These are phyloP conservation scores for Petrocephalus microphthalmus DNA, from an alignment of 2,113 vertebrate genomes.

Conservation along the genomic window DNA sequence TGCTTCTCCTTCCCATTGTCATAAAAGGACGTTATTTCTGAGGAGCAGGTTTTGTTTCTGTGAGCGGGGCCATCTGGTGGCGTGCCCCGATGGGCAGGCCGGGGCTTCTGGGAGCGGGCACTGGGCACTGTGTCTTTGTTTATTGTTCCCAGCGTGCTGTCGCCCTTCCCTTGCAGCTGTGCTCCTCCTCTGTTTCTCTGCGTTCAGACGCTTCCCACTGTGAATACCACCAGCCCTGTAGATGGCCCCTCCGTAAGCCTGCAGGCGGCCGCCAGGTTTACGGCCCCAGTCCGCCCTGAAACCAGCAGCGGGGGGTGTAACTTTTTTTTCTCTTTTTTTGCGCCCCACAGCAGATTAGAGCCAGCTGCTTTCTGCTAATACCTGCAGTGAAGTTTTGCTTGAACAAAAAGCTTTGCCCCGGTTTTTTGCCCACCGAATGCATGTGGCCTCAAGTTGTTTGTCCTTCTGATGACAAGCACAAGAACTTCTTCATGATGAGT, in stretches of 20 bases:
- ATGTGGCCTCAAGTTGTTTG: neutral
- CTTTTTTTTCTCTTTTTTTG: conserved; percentile 6
- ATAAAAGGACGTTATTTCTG: neutral
- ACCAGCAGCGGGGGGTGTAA: neutral
- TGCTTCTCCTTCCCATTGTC: neutral
- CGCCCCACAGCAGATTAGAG: neutral
- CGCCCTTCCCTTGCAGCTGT: conserved; percentile 35
- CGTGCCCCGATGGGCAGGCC: neutral
- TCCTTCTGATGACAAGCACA: neutral
- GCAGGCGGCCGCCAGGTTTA: conserved; percentile 26
- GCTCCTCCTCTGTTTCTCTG: conserved; percentile 37
- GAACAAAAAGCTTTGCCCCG: neutral
- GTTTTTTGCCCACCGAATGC: neutral
- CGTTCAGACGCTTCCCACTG: conserved; percentile 27
- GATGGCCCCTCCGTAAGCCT: conserved; percentile 36
- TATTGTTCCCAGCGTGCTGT: conserved; percentile 45
- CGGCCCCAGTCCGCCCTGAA: neutral
- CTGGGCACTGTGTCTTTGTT: conserved; percentile 42
- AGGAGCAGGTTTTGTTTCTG: neutral
- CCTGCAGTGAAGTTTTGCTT: neutral
- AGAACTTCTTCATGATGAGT: neutral
- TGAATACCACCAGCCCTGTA: conserved; percentile 26
- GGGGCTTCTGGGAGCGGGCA: conserved; percentile 18
- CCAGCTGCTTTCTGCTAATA: neutral
- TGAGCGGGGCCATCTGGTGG: neutral